Evolutionary conservation across 2,888 invertebrate genomes (phyloP).

Genomic region (Cerceris ruficornis): DNA sequence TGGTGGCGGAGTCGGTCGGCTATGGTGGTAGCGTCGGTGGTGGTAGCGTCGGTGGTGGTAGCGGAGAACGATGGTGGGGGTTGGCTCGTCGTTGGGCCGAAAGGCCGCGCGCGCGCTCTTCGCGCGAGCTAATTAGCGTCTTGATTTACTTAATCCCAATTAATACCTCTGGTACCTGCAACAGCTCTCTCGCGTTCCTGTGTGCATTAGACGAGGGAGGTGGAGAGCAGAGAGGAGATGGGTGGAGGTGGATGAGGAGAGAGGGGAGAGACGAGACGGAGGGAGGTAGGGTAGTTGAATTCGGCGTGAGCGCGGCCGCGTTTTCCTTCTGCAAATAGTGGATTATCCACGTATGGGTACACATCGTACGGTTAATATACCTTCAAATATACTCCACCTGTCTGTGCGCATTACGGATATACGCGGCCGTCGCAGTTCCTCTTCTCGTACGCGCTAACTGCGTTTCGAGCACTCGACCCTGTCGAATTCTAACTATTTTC

Average conservation of each 20-base stretch:
- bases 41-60: slow-evolving; percentile 27
- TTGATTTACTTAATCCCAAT: slow-evolving; percentile 82
- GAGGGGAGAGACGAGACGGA: not conserved
- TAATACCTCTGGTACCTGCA: slow-evolving; percentile 77
- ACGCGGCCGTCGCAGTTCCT: not conserved
- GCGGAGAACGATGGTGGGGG: slow-evolving; percentile 21
- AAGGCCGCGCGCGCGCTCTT: slow-evolving; percentile 46
- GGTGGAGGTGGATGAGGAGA: not conserved
- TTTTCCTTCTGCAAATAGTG: slow-evolving; percentile 77
- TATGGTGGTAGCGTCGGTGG: slow-evolving; percentile 63
- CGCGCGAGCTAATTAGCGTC: slow-evolving; percentile 81
- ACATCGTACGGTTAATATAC: slow-evolving; percentile 61
- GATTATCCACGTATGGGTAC: slow-evolving; percentile 79
- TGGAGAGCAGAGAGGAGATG: not conserved
- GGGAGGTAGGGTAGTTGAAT: slow-evolving; percentile 61
- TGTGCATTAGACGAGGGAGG: slow-evolving; percentile 57
- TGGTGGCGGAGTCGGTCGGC: slow-evolving; percentile 29
- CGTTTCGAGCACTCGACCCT: slow-evolving; percentile 2
- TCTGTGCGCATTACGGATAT: not conserved
- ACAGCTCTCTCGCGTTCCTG: slow-evolving; percentile 59
- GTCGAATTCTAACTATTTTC: not conserved
- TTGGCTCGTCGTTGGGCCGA: slow-evolving; percentile 17
- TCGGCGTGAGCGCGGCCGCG: slow-evolving; percentile 63
- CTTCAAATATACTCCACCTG: slow-evolving; percentile 23
- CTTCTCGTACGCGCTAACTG: slow-evolving; percentile 2